Base-by-base conservation (phyloP, 2,797 vertebrate genomes). In the Thamnophis elegans region DNA sequence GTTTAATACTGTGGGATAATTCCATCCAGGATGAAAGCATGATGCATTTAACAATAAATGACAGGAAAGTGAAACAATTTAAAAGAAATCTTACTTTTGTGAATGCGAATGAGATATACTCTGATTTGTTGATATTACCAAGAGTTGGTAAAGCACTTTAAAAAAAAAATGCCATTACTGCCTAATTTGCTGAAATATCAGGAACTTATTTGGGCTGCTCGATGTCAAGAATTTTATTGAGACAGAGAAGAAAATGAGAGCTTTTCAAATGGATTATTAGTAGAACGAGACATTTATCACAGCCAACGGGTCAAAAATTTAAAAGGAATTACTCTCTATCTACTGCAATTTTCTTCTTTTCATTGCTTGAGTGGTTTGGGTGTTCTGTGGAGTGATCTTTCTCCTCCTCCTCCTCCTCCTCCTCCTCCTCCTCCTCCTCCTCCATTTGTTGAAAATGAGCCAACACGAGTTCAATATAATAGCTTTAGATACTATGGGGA, bases 121-220 rank as follows among this genome's bases (percentile, higher is more conserved):
- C 14, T 90, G 12, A 55, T 91, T 92, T 47, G 94, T 94, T 90
- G 92, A 32, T 90, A 91, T 58, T 85, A 2, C 11, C 16, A 91
- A 62, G 18, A 94, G 1, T 2, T 89, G 65, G 92, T 92, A 89
- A 89, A 56, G 51, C 51, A 88, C 36, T n/a, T 93, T 90, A 92
- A 89, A 94, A 96, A 92, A 89, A 94, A 96, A 95, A 95, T 87
- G 28, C 65, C 56, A 58, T 68, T 85, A n/a, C 82, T 25, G n/a
- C n/a, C 28, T 93, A 86, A 88, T 82, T 92, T 87, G 60, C 20
- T 62, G 26, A 90, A 92, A 56, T 51, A 42, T 56, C 73, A 89
- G 89, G n/a, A 94, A 22, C 60, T 68, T 9, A 65, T 47, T 88
- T 55, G 93, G 36, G 28, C 91, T 93, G 86, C 85, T 85, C 85